Evolutionary conservation across 2,113 vertebrate genomes (phyloP).

Genomic region (Falco punctatus): DNA sequence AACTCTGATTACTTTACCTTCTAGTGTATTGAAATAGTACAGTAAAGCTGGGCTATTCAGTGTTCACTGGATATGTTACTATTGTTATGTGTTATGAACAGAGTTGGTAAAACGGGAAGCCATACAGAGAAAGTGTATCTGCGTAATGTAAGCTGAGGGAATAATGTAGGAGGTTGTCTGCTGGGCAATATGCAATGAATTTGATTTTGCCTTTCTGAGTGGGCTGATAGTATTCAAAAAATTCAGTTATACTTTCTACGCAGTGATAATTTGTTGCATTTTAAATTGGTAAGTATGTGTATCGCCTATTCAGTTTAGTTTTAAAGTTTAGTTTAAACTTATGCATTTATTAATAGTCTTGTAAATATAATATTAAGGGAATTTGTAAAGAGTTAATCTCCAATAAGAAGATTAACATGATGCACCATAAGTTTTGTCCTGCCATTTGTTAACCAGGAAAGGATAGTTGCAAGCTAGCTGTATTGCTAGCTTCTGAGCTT

Average conservation of each 20-base stretch:
- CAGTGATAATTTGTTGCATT: slow-evolving; percentile 62
- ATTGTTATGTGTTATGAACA: slow-evolving; percentile 7
- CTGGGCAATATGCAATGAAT: slow-evolving; percentile 80
- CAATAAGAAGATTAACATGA: slow-evolving; percentile 55
- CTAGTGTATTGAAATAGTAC: background rate
- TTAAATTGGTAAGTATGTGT: slow-evolving; percentile 42
- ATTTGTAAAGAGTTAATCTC: slow-evolving; percentile 8
- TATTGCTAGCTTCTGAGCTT: slow-evolving; percentile 31
- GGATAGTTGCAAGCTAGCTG: slow-evolving; percentile 58
- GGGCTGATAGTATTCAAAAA: slow-evolving; percentile 85
- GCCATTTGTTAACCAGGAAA: slow-evolving; percentile 63
- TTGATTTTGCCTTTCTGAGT: slow-evolving; percentile 83
- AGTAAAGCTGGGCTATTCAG: background rate
- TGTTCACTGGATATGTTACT: background rate
- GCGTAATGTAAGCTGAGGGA: slow-evolving; percentile 75
- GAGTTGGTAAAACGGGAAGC: slow-evolving; percentile 19
- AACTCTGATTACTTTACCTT: background rate
- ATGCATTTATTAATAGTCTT: background rate
- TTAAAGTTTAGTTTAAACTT: background rate
- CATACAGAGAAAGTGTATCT: slow-evolving; percentile 46
- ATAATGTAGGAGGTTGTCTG: slow-evolving; percentile 83
- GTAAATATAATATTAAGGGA: background rate
- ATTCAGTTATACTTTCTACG: slow-evolving; percentile 73
- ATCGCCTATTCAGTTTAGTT: background rate
- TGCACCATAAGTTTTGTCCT: slow-evolving; percentile 41